phyloP scores from a whole-genome alignment of 2,113 vertebrate species.

The Craseonycteris thonglongyai region DNA sequence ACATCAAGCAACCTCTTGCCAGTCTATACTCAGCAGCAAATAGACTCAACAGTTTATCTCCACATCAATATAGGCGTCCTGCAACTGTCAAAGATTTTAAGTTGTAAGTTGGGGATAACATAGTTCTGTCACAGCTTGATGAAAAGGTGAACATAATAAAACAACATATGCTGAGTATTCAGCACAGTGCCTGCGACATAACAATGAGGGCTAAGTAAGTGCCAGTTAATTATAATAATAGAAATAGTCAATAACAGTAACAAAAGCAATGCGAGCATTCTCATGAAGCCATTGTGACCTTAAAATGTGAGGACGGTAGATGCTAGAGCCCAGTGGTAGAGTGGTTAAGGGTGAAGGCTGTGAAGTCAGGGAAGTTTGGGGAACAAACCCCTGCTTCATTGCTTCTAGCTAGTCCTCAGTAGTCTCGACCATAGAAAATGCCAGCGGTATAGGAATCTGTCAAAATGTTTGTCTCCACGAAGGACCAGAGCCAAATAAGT shows the following conservation, averaged over 20 bases:
- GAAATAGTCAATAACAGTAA: background rate
- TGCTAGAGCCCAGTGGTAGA: background rate
- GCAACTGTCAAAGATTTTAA: background rate
- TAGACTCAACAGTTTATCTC: background rate
- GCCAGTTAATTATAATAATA: background rate
- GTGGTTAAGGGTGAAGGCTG: background rate
- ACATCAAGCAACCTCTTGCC: background rate
- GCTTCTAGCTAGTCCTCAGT: background rate
- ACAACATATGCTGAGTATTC: background rate
- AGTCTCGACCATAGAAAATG: background rate
- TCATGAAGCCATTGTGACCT: background rate
- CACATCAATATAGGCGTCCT: background rate
- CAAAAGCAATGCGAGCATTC: background rate
- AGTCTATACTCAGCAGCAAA: background rate
- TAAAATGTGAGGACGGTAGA: background rate
- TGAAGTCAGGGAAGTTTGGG: background rate
- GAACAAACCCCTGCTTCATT: background rate
- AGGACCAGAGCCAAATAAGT: slow-evolving; percentile 1
- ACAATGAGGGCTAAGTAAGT: background rate
- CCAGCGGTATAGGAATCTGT: background rate
- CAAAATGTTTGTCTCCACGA: slow-evolving; percentile 23
- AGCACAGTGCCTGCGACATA: background rate
- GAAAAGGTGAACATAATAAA: background rate
- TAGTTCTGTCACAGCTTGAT: background rate
- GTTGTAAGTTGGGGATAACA: background rate